Evolutionary conservation across 2,888 invertebrate species (phyloP), one percentile per base, ranked within the genome.

Genomic region (Ophion obscuratus): DNA sequence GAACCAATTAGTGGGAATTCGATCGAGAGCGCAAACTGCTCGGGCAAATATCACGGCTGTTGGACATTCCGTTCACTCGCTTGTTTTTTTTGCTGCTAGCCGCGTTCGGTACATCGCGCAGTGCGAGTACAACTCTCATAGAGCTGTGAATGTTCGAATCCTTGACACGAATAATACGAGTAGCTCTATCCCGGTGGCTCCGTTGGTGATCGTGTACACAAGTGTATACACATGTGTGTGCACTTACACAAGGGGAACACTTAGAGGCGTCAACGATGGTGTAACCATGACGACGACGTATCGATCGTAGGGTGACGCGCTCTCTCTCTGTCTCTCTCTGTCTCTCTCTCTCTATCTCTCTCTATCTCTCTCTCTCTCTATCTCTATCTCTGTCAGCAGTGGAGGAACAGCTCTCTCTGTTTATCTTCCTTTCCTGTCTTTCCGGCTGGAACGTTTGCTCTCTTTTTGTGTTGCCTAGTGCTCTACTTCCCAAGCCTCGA

Each of bases 251-350:
- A 62, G 14, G 14, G 24, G 53, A n/a, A 27, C 71, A 53, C 40
- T 31, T 53, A 66, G 20, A 66, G 80, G 62, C 80, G 81, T 86
- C 81, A 73, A 74, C 85, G 83, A 79, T 84, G 81, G 81, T 80
- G 88, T 88, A 83, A 86, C 85, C 86, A 88, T 88, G 88, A 76
- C 78, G 64, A 88, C 88, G 82, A 81, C 81, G 87, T 86, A 86
- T 88, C 88, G 88, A 88, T 88, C 88, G 86, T 83, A 71, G 85
- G 70, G 81, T 83, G 81, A 71, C 81, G 76, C 83, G 74, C 75
- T 78, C 61, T 47, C 53, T 31, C 75, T 76, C 76, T 71, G 62
- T 73, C 75, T 31, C 75, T 53, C 67, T 68, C 36, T 80, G 47
- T 75, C 61, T 47, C 53, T 31, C 75, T 76, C 76, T 71, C 67